Conservation (phyloP, 2,797 vertebrate genomes). For the Setipinna tenuifilis region DNA sequence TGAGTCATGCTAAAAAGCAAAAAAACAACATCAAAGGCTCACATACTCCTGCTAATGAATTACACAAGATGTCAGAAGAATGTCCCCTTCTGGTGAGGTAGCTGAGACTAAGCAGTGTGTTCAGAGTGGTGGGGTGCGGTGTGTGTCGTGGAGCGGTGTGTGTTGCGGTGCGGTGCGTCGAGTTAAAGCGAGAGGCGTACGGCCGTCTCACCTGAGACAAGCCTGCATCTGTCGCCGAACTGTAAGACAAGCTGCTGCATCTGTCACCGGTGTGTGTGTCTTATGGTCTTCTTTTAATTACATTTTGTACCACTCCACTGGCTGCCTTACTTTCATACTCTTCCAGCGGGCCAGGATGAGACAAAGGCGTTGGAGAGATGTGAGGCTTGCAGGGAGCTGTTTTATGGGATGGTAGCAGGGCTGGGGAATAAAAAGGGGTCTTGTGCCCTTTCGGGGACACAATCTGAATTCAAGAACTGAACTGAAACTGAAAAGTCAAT, state of each 20-base stretch:
- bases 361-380: not conserved
- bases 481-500: no score
- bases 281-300: not conserved
- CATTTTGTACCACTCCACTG: not conserved
- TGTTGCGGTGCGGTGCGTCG: not conserved
- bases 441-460: no score
- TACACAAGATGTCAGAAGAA: not conserved
- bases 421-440: no score
- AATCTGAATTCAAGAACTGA: no score
- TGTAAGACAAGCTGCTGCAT: conserved; percentile 19
- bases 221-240: not conserved
- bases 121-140: no score
- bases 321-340: not conserved
- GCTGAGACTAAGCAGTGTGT: no score
- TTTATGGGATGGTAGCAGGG: no score
- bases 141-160: no score
- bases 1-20: not conserved
- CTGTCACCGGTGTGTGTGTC: not conserved
- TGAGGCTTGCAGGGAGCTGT: no score
- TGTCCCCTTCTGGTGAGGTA: no score
- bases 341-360: not conserved
- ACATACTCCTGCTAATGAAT: not conserved
- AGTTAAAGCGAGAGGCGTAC: not conserved
- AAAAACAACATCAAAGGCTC: conserved; percentile 6
- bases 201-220: not conserved